Percentiles rank a stretch among this genome's conserved stretches.
Conservation (phyloP, 2,888 invertebrate species). For the Smittia sp. region DNA sequence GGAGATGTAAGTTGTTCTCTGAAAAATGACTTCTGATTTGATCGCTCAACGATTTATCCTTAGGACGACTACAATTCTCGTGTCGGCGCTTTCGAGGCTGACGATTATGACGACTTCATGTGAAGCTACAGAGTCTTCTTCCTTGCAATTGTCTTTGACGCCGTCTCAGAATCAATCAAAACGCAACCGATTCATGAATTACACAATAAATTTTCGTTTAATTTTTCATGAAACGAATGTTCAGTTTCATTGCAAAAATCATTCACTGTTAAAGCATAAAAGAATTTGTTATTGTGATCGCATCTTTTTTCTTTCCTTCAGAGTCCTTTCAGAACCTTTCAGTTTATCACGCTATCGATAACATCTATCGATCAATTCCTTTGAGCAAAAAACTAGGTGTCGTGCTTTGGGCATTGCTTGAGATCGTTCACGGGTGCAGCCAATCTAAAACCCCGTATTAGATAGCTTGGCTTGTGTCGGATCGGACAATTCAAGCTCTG, state of each 20-base stretch:
- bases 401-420: no score
- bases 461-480: no score
- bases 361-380: no score
- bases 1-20: conserved; percentile 55
- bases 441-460: no score
- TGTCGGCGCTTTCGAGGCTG: conserved; percentile 11
- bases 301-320: not conserved
- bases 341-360: no score
- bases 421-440: no score
- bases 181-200: not conserved
- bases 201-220: not conserved
- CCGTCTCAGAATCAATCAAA: not conserved
- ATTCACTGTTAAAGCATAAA: not conserved
- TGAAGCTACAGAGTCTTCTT: no score
- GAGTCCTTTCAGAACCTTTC: not conserved
- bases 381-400: no score
- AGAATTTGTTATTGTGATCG: conserved; percentile 15
- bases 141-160: not conserved
- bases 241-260: not conserved
- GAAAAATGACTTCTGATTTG: no score
- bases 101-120: conserved; percentile 37
- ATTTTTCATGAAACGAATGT: not conserved
- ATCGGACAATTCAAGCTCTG: no score
- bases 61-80: conserved; percentile 28
- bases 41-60: no score